phyloP scores from a whole-genome alignment of 2,113 vertebrate genomes.

The Polypterus senegalus region DNA sequence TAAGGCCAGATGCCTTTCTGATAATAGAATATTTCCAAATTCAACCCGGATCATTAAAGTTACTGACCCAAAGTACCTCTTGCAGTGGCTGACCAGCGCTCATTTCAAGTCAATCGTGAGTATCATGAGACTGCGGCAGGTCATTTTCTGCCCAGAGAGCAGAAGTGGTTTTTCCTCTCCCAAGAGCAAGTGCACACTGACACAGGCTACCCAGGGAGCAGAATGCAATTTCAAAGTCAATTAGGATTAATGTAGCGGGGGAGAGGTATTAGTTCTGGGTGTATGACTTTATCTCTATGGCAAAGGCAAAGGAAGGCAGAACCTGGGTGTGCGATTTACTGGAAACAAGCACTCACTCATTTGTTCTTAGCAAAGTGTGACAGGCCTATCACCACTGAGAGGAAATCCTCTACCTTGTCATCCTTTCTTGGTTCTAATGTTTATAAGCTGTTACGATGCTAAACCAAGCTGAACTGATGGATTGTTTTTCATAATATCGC shows the following conservation, averaged over 20 bases:
- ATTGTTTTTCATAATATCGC: not conserved
- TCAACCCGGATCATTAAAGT: too few species aligned
- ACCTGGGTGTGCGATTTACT: not conserved
- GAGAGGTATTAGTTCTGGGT: constrained; percentile 16
- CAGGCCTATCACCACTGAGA: constrained; percentile 1
- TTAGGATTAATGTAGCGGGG: constrained; percentile 13
- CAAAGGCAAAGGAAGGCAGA: not conserved
- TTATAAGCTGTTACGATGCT: not conserved
- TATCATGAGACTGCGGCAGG: too few species aligned
- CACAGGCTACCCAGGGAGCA: not conserved
- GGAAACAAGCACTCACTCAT: constrained; percentile 9
- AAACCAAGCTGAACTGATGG: constrained; percentile 3
- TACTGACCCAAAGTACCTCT: too few species aligned
- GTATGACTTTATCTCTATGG: constrained; percentile 11
- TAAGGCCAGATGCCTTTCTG: too few species aligned
- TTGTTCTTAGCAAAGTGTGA: constrained; percentile 7
- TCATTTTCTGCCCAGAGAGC: too few species aligned
- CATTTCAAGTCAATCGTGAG: too few species aligned
- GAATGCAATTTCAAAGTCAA: constrained; percentile 15
- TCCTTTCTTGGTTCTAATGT: not conserved
- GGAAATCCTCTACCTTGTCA: not conserved
- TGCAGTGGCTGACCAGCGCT: too few species aligned
- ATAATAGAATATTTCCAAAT: too few species aligned
- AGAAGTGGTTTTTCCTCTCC: too few species aligned
- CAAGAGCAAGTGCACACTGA: not conserved